Evolutionary conservation across 2,113 vertebrate species (phyloP).

Genomic region (Mungos mungo): DNA sequence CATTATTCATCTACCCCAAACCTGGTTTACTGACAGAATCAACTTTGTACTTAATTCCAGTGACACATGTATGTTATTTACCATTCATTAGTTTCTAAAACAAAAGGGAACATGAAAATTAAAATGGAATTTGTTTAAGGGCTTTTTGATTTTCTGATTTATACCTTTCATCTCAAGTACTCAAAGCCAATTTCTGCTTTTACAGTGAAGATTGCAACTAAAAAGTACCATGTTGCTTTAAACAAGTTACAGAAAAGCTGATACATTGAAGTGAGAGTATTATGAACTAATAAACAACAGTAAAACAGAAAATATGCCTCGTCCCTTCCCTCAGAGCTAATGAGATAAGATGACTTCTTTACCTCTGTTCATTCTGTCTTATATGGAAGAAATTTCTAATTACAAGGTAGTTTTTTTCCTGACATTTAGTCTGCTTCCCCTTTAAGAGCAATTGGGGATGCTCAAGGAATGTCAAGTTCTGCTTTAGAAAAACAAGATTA

Average conservation of each 20-base stretch:
- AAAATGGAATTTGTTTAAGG: slow-evolving; percentile 7
- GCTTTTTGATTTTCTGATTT: slow-evolving; percentile 12
- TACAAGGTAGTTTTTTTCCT: not conserved
- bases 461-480: not conserved
- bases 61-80: not conserved
- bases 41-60: not conserved
- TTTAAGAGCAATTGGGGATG: not conserved
- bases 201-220: not conserved
- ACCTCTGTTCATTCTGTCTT: not conserved
- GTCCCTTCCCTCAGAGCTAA: not conserved
- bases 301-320: not conserved
- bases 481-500: not conserved
- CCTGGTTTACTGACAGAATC: not conserved
- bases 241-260: not conserved
- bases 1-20: not conserved
- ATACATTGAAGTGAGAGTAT: not conserved
- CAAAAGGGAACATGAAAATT: not conserved
- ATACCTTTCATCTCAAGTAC: not conserved
- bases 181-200: slow-evolving; percentile 25
- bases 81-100: slow-evolving; percentile 6
- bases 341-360: not conserved
- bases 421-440: not conserved
- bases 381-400: not conserved
- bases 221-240: not conserved
- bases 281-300: not conserved